phyloP scores from a whole-genome alignment of 2,888 invertebrate genomes.

The Xestia rhomboidea region DNA sequence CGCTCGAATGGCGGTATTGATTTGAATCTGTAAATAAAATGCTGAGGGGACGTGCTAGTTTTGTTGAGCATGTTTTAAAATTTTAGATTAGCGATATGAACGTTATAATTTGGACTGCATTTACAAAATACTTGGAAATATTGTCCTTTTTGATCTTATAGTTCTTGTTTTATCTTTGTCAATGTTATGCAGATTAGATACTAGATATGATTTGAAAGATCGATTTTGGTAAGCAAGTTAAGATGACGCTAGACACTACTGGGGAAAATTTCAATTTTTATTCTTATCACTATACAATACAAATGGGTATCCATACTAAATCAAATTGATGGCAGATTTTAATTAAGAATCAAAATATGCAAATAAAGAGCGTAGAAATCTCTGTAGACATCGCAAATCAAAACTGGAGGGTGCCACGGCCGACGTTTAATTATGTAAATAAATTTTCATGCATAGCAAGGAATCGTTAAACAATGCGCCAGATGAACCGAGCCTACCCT shows the following conservation, averaged over 20 bases:
- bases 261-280: slow-evolving; percentile 19
- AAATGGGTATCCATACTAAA: slow-evolving; percentile 19
- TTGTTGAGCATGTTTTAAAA: slow-evolving; percentile 4
- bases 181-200: slow-evolving; percentile 56
- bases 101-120: not conserved
- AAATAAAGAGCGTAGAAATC: slow-evolving; percentile 82
- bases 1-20: slow-evolving; percentile 82
- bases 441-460: slow-evolving; percentile 88
- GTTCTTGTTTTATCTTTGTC: slow-evolving; percentile 38
- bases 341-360: slow-evolving; percentile 86
- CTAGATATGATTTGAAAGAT: slow-evolving; percentile 39
- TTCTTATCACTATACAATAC: slow-evolving; percentile 29
- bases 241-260: not conserved
- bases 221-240: slow-evolving; percentile 7
- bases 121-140: not conserved
- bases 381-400: slow-evolving; percentile 88
- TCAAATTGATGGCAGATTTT: slow-evolving; percentile 58
- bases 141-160: slow-evolving; percentile 16
- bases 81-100: not conserved
- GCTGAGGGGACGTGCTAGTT: slow-evolving; percentile 47
- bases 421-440: slow-evolving; percentile 90
- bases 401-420: slow-evolving; percentile 78
- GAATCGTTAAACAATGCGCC: slow-evolving; percentile 87
- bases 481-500: slow-evolving; percentile 82
- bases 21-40: slow-evolving; percentile 87